Percentiles rank a stretch among this genome's conserved stretches.
These are phyloP conservation scores for Leptocoma aspasia DNA, from an alignment of 2,113 vertebrate genomes.

Conservation along the genomic window DNA sequence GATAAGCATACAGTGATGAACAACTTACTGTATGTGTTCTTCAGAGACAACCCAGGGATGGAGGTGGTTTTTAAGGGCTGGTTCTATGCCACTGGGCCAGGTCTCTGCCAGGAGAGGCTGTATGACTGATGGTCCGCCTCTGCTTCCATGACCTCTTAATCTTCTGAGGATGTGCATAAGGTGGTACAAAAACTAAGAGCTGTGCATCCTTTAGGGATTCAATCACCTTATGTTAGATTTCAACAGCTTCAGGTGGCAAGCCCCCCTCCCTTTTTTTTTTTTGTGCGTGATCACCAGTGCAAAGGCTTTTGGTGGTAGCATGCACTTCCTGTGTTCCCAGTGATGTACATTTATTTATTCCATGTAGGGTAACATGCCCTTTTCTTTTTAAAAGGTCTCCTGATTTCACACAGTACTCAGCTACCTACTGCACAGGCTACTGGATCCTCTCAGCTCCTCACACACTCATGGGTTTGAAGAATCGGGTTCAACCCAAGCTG, in stretches of 20 bases:
- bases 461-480: background rate
- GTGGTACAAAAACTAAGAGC: background rate
- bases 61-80: background rate
- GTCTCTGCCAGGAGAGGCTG: background rate
- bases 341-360: background rate
- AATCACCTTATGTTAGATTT: background rate
- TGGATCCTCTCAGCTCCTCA: background rate
- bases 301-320: background rate
- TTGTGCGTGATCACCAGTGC: rapidly evolving
- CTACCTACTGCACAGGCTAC: background rate
- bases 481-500: background rate
- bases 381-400: background rate
- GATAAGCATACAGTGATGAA: background rate
- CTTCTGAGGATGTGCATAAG: background rate
- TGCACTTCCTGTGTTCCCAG: background rate
- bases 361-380: background rate
- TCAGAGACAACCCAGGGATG: background rate
- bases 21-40: background rate
- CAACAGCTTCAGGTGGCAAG: background rate
- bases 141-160: background rate
- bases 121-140: background rate
- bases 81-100: background rate
- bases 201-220: rapidly evolving
- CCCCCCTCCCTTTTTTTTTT: rapidly evolving
- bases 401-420: background rate